These are phyloP conservation scores for Brachypterus glaber DNA, from an alignment of 2,888 invertebrate species.

Conservation along the genomic window DNA sequence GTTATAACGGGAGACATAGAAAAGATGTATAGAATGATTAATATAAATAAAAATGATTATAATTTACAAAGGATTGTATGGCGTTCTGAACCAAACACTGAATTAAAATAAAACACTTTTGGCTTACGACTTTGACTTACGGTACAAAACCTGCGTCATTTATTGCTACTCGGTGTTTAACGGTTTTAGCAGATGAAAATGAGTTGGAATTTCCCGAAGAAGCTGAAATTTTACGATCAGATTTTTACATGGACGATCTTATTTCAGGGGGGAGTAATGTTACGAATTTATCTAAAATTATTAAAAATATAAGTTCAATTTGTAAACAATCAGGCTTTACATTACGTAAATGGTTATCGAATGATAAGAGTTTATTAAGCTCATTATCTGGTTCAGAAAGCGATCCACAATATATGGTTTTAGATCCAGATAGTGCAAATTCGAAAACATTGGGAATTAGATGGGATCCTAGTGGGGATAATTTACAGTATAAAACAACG, in stretches of 20 bases:
- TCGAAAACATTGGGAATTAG: constrained; percentile 4
- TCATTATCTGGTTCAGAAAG: neutral
- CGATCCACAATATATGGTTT: too few relatives aligned
- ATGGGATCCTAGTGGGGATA: constrained; percentile 2
- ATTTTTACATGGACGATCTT: constrained; percentile 14
- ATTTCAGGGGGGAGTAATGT: constrained; percentile 3
- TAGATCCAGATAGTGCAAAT: neutral
- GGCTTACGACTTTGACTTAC: too few relatives aligned
- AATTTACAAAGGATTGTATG: too few relatives aligned
- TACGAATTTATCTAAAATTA: neutral
- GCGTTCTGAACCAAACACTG: too few relatives aligned
- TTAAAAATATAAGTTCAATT: too few relatives aligned
- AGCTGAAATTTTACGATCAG: constrained; percentile 5
- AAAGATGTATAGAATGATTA: too few relatives aligned
- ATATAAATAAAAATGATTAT: too few relatives aligned
- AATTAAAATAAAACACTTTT: too few relatives aligned
- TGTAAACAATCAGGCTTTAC: constrained; percentile 2
- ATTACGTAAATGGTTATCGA: constrained; percentile 8
- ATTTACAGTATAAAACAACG: neutral
- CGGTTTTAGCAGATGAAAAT: too few relatives aligned
- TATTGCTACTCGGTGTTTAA: too few relatives aligned
- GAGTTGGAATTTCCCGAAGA: constrained; percentile 5
- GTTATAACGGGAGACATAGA: too few relatives aligned
- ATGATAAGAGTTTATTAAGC: neutral
- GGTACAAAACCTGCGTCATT: too few relatives aligned